phyloP scores from a whole-genome alignment of 2,797 vertebrate genomes.

The Hylomyscus alleni region DNA sequence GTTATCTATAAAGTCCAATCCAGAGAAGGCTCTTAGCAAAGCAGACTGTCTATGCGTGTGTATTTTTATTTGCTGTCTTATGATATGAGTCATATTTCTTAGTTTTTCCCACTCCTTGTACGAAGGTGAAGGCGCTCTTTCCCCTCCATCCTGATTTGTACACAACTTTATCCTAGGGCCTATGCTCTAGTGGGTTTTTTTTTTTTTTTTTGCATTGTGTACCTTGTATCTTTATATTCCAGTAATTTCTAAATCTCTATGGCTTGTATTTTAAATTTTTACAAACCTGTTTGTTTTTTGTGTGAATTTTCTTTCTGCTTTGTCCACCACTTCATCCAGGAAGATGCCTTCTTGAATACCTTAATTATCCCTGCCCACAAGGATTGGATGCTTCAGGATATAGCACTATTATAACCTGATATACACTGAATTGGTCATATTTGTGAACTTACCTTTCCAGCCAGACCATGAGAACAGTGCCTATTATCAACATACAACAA shows the following conservation, averaged over 20 bases:
- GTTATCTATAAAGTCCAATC: not conserved
- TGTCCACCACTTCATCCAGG: not conserved
- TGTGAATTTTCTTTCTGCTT: not conserved
- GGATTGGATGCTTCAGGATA: not conserved
- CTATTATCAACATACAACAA: constrained; percentile 33
- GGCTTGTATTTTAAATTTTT: constrained; percentile 5
- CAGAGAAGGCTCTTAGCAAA: constrained; percentile 37
- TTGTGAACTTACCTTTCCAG: not conserved
- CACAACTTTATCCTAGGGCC: not conserved
- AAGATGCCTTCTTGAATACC: not conserved
- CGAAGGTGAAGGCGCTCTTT: not conserved
- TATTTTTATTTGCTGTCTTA: not conserved
- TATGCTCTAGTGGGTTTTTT: not conserved
- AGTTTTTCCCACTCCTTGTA: not conserved
- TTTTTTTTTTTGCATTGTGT: not conserved
- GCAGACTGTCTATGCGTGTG: not conserved
- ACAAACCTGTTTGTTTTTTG: not conserved
- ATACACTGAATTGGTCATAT: not conserved
- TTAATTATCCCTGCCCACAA: not conserved
- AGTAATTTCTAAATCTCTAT: not conserved
- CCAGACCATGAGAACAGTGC: not conserved
- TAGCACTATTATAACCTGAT: not conserved
- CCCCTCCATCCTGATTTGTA: not conserved
- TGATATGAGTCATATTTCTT: not conserved
- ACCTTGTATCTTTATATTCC: not conserved